Base-by-base conservation (phyloP, 2,113 vertebrate species). In the Cochlearius cochlearius region DNA sequence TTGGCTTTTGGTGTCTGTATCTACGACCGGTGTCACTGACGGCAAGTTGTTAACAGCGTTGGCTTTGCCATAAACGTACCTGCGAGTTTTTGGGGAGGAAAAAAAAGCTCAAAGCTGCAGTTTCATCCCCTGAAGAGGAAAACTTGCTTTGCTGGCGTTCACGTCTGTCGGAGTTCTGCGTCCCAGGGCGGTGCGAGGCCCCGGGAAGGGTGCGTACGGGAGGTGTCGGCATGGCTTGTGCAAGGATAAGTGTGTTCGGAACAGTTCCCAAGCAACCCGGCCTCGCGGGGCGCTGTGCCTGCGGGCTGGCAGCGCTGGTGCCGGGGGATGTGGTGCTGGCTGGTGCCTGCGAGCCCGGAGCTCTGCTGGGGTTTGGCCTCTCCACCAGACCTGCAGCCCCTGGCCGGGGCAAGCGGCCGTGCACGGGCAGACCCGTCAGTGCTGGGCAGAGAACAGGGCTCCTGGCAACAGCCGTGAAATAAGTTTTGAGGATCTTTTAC, bases 151-250 rank as follows among this genome's bases (percentile, higher is more conserved):
- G 23, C 0, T 38, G 36, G 26, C 11, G 56, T 52, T 62, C 21
- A 4, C 0, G 1, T 16, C 39, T 17, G 13, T 5, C 10, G 6
- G 64, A 45, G 69, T 11, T 5, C 26, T 30, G 55, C 7, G 15
- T 12, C 2, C 39, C 8, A 36, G 43, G 59, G 17, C 39, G 18
- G 50, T 0, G 27, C 4, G 45, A 50, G 63, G 4, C 34, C 29
- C 22, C 4, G 3, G 60, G 56, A 53, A 5, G 0, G 1, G n/a
- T 0, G 4, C 2, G 32, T 39, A 16, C 15, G 1, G 22, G 30
- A 52, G 58, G 52, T 49, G 53, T 21, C 41, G 30, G 77, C 21
- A 23, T 0, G 0, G 34, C 2, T 6, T 16, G 60, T 32, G 52
- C 1, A 1, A 34, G 36, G 21, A 15, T 4, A 4, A 55, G 8